Evolutionary conservation across 2,113 vertebrate genomes (phyloP).

Genomic region (Trinectes maculatus): DNA sequence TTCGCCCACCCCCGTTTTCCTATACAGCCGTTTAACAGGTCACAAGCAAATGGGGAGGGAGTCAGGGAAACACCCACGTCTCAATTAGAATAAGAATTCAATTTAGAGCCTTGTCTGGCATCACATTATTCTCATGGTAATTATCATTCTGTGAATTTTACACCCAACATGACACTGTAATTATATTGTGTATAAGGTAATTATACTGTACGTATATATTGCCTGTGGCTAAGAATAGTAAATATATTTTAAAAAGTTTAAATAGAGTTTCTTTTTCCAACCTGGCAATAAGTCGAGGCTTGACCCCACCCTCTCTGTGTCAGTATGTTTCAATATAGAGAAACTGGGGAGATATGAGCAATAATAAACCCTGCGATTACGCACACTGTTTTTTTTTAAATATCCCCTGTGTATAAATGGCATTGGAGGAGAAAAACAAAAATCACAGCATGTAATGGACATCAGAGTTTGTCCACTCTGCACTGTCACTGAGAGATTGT

Average conservation of each 20-base stretch:
- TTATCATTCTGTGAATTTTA: conserved; percentile 31
- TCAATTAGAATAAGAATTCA: conserved; percentile 45
- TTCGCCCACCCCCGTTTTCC: conserved; percentile 48
- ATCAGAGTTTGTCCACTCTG: conserved; percentile 18
- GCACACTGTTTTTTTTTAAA: background rate
- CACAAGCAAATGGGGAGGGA: background rate
- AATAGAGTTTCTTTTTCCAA: background rate
- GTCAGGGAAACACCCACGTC: conserved; percentile 41
- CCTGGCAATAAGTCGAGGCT: background rate
- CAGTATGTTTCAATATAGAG: background rate
- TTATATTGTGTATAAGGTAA: too few species aligned
- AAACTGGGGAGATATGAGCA: background rate
- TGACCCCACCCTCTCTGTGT: background rate
- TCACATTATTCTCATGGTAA: conserved; percentile 58
- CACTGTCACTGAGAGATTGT: conserved; percentile 34
- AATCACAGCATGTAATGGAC: conserved; percentile 26
- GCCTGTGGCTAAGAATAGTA: conserved; percentile 1
- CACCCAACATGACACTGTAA: conserved; percentile 16
- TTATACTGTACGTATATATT: too few species aligned
- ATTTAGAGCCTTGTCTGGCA: conserved; percentile 46
- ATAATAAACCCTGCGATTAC: background rate
- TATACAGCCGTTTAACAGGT: conserved; percentile 53
- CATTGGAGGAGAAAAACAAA: background rate
- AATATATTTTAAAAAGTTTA: conserved; percentile 15
- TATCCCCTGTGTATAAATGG: background rate